Conservation (phyloP, 92 coral and sea anemone species). For the Desmophyllum pertusum region DNA sequence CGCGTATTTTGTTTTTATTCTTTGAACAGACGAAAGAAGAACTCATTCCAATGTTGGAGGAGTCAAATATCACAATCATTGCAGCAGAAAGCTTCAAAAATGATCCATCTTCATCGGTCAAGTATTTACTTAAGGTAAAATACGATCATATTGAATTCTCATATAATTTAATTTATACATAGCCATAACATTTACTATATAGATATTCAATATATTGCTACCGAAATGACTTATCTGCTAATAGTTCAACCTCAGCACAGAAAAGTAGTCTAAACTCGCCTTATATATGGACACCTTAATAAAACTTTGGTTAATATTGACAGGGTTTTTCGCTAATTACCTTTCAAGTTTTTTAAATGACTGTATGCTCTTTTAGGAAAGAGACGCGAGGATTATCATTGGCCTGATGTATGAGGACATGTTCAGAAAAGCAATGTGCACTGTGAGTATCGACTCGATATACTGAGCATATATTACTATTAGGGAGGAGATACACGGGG, state of each 20-base stretch:
- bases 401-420: slow-evolving; percentile 85
- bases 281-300: too few species aligned
- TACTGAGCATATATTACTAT: not conserved
- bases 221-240: too few species aligned
- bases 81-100: slow-evolving; percentile 70
- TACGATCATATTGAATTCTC: not conserved
- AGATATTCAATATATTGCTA: too few species aligned
- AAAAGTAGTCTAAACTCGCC: too few species aligned
- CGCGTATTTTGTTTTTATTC: not conserved
- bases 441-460: slow-evolving; percentile 43
- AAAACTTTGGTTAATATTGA: too few species aligned
- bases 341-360: not conserved
- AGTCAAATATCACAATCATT: slow-evolving; percentile 60
- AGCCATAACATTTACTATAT: too few species aligned
- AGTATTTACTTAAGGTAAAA: slow-evolving; percentile 63
- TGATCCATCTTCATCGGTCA: slow-evolving; percentile 61
- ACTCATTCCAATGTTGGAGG: slow-evolving; percentile 51
- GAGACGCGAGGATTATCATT: slow-evolving; percentile 81
- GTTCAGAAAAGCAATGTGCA: slow-evolving; percentile 80
- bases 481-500: too few species aligned
- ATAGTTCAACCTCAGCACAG: too few species aligned
- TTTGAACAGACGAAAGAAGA: slow-evolving; percentile 65
- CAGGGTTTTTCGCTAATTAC: too few species aligned
- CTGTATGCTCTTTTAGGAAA: slow-evolving; percentile 34
- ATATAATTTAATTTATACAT: too few species aligned